These are phyloP conservation scores for Neotoma lepida DNA, from an alignment of 2,113 vertebrate species.

Conservation along the genomic window DNA sequence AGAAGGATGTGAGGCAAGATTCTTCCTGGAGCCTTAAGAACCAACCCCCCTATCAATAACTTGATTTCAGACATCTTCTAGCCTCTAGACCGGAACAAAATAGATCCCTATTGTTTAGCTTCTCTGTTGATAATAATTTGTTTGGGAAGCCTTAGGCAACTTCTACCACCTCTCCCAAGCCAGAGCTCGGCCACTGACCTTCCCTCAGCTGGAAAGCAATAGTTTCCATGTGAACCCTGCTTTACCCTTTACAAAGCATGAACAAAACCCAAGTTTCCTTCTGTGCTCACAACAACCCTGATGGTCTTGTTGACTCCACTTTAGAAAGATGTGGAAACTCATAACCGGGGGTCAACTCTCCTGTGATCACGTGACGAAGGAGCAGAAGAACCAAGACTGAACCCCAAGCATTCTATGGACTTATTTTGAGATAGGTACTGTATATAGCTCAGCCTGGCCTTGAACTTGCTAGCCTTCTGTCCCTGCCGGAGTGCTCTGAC, in stretches of 20 bases:
- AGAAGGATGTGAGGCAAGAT: neutral
- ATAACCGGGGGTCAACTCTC: neutral
- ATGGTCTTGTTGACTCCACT: neutral
- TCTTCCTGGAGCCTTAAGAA: neutral
- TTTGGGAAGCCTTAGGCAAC: neutral
- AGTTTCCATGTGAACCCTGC: neutral
- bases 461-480: neutral
- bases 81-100: neutral
- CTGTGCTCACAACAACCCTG: neutral
- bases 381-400: neutral
- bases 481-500: neutral
- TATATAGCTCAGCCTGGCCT: neutral
- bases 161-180: neutral
- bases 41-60: fast-evolving
- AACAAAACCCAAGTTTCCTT: neutral
- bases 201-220: neutral
- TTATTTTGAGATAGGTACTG: neutral
- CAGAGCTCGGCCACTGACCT: neutral
- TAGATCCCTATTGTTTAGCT: neutral
- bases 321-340: slow-evolving; percentile 12
- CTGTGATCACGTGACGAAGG: neutral
- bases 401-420: neutral
- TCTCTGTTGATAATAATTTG: neutral
- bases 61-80: neutral
- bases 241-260: neutral